These are phyloP conservation scores for Microtus agrestis DNA, from an alignment of 2,797 vertebrate genomes.

Conservation along the genomic window DNA sequence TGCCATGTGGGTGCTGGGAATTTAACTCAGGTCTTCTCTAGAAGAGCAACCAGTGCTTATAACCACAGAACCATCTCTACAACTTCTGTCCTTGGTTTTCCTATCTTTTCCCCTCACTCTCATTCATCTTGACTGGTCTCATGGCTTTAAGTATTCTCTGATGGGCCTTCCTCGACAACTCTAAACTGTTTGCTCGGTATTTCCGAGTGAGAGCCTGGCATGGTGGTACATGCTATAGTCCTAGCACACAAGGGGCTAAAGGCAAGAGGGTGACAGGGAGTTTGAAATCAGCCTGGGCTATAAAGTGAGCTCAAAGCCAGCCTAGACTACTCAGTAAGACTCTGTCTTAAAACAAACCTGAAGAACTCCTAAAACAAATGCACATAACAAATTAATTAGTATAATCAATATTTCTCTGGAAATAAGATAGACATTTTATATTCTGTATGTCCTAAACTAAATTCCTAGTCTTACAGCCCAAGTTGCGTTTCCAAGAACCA, in stretches of 20 bases:
- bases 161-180: neutral
- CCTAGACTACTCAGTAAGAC: neutral
- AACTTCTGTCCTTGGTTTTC: neutral
- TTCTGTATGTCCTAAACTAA: neutral
- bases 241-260: neutral
- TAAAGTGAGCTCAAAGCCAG: neutral
- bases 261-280: neutral
- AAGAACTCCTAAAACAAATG: neutral
- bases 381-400: neutral
- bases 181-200: neutral
- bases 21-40: neutral
- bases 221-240: neutral
- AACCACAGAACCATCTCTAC: neutral
- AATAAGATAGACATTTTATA: slow-evolving; percentile 21
- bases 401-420: neutral
- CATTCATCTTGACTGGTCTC: neutral
- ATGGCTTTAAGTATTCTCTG: slow-evolving; percentile 6
- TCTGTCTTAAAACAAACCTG: neutral
- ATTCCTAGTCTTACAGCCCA: neutral
- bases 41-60: neutral
- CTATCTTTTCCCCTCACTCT: neutral
- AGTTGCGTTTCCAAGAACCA: neutral
- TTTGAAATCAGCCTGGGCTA: neutral
- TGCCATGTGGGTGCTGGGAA: neutral
- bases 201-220: neutral